These are phyloP conservation scores for Carassius carassius DNA, from an alignment of 2,113 vertebrate genomes.

Conservation along the genomic window DNA sequence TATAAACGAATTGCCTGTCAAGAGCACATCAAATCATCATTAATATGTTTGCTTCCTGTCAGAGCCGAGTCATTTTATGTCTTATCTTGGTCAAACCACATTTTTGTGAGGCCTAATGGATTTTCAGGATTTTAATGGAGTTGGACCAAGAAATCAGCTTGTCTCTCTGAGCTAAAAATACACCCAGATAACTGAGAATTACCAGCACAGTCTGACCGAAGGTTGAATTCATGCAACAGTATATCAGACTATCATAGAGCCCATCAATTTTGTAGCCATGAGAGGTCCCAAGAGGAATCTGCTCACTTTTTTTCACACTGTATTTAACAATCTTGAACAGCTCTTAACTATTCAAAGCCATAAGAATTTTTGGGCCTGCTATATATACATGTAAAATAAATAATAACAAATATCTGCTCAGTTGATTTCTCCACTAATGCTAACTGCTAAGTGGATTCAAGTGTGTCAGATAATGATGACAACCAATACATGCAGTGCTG, in stretches of 20 bases:
- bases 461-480: too few species aligned
- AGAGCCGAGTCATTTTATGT: not conserved
- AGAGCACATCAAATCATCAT: not conserved
- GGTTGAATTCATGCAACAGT: not conserved
- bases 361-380: not conserved
- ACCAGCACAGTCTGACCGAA: not conserved
- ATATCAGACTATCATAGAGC: not conserved
- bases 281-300: not conserved
- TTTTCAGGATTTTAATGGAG: not conserved
- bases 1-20: slow-evolving; percentile 34
- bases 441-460: too few species aligned
- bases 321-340: not conserved
- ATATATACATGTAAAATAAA: not conserved
- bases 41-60: not conserved
- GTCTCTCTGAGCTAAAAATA: slow-evolving; percentile 29
- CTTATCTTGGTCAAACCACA: slow-evolving; percentile 15
- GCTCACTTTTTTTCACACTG: not conserved
- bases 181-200: not conserved
- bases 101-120: not conserved
- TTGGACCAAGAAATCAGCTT: slow-evolving; percentile 6
- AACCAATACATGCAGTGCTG: too few species aligned
- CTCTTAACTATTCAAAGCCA: not conserved
- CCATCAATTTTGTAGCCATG: not conserved
- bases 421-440: not conserved
- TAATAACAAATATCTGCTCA: not conserved